Percentiles rank a stretch among this genome's conserved stretches.
phyloP scores from a whole-genome alignment of 2,888 invertebrate genomes.

The Trachelus iudaicus region DNA sequence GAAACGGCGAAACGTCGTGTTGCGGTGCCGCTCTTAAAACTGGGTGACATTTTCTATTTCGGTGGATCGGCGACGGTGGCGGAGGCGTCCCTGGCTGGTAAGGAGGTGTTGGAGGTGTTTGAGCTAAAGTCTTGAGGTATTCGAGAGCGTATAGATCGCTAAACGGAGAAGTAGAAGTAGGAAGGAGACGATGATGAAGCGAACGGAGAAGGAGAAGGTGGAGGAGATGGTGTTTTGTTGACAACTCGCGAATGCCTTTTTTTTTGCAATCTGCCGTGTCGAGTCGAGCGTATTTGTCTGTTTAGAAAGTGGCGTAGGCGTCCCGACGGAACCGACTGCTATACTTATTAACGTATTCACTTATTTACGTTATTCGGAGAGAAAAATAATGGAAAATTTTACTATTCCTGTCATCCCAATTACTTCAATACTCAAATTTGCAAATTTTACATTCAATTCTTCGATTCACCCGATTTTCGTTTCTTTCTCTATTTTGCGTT shows the following conservation, averaged over 20 bases:
- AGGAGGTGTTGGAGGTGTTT: neutral
- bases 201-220: conserved; percentile 16
- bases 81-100: neutral
- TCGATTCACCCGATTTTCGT: no score
- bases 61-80: conserved; percentile 16
- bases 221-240: conserved; percentile 35
- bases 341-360: conserved; percentile 16
- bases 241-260: conserved; percentile 31
- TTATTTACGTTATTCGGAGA: conserved; percentile 12
- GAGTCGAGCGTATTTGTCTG: conserved; percentile 16
- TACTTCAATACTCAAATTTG: neutral
- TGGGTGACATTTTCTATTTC: conserved; percentile 42
- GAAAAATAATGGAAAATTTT: neutral
- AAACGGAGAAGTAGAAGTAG: neutral
- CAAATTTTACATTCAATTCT: neutral
- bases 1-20: conserved; percentile 11
- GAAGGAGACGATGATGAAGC: neutral
- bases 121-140: neutral
- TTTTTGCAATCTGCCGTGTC: conserved; percentile 22
- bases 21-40: conserved; percentile 22
- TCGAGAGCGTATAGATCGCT: neutral
- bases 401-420: neutral
- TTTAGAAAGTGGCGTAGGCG: conserved; percentile 23
- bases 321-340: conserved; percentile 17
- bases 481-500: no score